Evolutionary conservation across 2,888 invertebrate species (phyloP), one percentile per base, ranked within the genome.

Genomic region (Ectropis crepuscularia): DNA sequence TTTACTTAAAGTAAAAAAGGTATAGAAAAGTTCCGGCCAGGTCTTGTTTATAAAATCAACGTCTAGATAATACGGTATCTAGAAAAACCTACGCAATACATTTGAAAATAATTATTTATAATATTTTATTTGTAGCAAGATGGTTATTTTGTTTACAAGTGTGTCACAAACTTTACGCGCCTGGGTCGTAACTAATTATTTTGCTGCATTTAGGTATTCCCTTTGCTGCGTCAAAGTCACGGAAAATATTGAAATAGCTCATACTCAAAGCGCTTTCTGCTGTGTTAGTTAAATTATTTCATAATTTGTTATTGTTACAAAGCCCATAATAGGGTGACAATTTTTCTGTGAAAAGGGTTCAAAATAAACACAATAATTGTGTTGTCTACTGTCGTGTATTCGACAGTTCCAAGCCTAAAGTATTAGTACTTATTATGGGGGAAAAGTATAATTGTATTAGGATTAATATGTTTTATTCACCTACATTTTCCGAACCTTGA

Each of bases 201-300:
- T 86, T 81, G 78, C 82, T 83, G 86, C 86, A 85, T 87, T 90
- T 86, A 88, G 83, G 80, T 83, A 89, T 90, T 91, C 90, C 79
- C 85, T 90, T 88, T 92, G 86, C 82, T 72, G 65, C 78, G 79
- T 83, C 83, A 85, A 86, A 87, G 80, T 82, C 76, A 74, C 75
- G 74, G 82, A 85, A 89, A 87, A 87, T 90, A 89, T 88, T 86
- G 80, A 82, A 86, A 87, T 85, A 83, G 81, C 80, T 78, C 75
- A 65, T 63, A 71, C 73, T 68, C 71, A 71, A 50, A 53, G 67
- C 60, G 61, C 63, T 61, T 66, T 62, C 67, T 71, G 69, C 74
- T 77, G 73, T 75, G 74, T 76, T 78, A 46, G 42, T 51, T n/a
- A 74, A 76, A 76, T 75, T 75, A 78, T 74, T 74, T 59, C 42